Percentiles rank a stretch among this genome's conserved stretches.
These are phyloP conservation scores for Mimas tiliae DNA, from an alignment of 2,888 invertebrate species.

Conservation along the genomic window DNA sequence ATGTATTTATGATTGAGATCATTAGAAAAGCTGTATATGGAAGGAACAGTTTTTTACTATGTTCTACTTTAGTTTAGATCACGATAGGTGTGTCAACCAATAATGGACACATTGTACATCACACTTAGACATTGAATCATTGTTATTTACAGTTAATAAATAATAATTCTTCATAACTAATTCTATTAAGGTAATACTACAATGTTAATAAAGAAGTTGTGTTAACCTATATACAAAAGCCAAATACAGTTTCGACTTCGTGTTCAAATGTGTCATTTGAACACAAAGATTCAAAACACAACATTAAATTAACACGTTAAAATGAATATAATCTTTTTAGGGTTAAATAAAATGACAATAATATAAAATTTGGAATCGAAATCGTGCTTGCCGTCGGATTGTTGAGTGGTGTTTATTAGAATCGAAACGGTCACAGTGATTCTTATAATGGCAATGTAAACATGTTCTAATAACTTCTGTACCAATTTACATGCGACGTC, in stretches of 20 bases:
- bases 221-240: too few species aligned
- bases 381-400: conserved; percentile 5
- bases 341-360: conserved; percentile 3
- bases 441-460: conserved; percentile 16
- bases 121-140: neutral
- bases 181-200: neutral
- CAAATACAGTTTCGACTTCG: too few species aligned
- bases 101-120: neutral
- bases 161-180: neutral
- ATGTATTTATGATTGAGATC: conserved; percentile 17
- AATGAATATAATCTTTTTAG: neutral
- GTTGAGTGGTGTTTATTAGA: neutral
- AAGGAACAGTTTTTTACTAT: neutral
- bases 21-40: conserved; percentile 15
- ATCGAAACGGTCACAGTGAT: neutral
- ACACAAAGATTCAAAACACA: too few species aligned
- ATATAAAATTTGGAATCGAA: too few species aligned
- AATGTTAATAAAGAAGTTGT: neutral
- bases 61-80: neutral
- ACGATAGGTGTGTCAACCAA: conserved; percentile 4
- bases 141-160: neutral
- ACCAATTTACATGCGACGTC: conserved; percentile 3
- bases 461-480: conserved; percentile 2
- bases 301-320: too few species aligned
- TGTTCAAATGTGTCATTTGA: too few species aligned